These are phyloP conservation scores for Pedetes capensis DNA, from an alignment of 2,113 vertebrate species.

Conservation along the genomic window DNA sequence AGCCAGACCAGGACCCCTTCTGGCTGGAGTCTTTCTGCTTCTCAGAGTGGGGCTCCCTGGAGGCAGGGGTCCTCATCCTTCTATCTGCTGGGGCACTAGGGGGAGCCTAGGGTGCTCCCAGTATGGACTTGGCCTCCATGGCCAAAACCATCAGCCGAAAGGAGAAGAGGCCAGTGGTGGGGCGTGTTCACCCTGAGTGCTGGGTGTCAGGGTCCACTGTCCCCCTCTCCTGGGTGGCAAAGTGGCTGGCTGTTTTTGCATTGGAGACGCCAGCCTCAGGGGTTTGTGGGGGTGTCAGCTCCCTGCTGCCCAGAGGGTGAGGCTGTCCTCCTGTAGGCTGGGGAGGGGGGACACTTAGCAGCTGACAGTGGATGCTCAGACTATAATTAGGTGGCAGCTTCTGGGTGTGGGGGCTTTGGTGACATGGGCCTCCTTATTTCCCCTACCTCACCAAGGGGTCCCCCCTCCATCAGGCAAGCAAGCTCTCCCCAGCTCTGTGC, in stretches of 20 bases:
- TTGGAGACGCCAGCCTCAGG: not conserved
- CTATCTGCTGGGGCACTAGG: not conserved
- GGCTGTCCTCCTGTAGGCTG: no score
- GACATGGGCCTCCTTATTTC: not conserved
- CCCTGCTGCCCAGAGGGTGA: not conserved
- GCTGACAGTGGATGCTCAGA: not conserved
- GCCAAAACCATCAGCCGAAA: not conserved
- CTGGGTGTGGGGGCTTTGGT: not conserved
- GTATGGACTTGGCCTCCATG: not conserved
- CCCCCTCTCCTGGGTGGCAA: fast-evolving
- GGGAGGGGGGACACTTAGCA: no score
- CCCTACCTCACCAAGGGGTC: no score
- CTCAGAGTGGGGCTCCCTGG: not conserved
- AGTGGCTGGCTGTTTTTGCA: not conserved
- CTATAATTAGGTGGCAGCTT: no score
- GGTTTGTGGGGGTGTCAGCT: not conserved
- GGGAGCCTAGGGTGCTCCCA: not conserved
- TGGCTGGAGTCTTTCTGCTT: not conserved
- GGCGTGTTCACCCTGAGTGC: not conserved
- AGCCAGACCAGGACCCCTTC: not conserved
- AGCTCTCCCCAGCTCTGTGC: not conserved
- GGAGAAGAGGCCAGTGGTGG: not conserved
- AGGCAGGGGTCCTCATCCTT: fast-evolving
- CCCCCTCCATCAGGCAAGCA: not conserved
- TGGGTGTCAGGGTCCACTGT: not conserved